Conservation (phyloP, 2,113 vertebrate species). For the Varanus komodoensis region DNA sequence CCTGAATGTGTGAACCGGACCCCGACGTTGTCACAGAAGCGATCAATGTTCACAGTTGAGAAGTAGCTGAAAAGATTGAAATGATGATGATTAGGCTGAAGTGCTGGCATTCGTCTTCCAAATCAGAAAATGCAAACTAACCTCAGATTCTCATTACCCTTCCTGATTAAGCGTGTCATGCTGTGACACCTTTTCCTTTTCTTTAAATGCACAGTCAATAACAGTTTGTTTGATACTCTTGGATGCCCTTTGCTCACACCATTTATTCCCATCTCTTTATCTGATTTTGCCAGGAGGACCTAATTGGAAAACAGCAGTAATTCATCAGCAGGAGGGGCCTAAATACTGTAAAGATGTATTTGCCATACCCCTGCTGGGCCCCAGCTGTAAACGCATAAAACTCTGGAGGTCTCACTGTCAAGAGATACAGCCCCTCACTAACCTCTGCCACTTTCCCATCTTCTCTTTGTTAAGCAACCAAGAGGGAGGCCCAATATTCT, state of each 20-base stretch:
- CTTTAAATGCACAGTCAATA: conserved; percentile 61
- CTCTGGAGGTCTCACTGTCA: conserved; percentile 68
- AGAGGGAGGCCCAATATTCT: conserved; percentile 54
- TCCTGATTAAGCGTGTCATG: conserved; percentile 65
- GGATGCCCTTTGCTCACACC: conserved; percentile 66
- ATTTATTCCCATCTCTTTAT: conserved; percentile 70
- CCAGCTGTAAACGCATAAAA: conserved; percentile 70
- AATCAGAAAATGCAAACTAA: conserved; percentile 23
- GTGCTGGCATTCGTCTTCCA: conserved; percentile 27
- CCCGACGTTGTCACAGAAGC: neutral
- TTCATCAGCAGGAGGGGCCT: conserved; percentile 71
- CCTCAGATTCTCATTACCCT: conserved; percentile 60
- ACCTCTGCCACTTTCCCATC: conserved; percentile 52
- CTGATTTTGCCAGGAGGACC: conserved; percentile 74
- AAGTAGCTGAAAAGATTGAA: conserved; percentile 39
- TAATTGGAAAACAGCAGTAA: conserved; percentile 72
- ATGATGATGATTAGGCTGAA: too few relatives aligned
- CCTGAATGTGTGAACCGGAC: neutral
- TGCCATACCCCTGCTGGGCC: conserved; percentile 74
- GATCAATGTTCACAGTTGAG: neutral
- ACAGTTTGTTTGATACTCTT: conserved; percentile 71
- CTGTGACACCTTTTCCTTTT: conserved; percentile 38
- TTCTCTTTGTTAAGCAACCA: conserved; percentile 53
- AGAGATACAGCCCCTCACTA: conserved; percentile 69
- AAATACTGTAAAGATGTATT: conserved; percentile 73